Base-by-base conservation (phyloP, 2,797 vertebrate genomes). In the Poecilia picta region DNA sequence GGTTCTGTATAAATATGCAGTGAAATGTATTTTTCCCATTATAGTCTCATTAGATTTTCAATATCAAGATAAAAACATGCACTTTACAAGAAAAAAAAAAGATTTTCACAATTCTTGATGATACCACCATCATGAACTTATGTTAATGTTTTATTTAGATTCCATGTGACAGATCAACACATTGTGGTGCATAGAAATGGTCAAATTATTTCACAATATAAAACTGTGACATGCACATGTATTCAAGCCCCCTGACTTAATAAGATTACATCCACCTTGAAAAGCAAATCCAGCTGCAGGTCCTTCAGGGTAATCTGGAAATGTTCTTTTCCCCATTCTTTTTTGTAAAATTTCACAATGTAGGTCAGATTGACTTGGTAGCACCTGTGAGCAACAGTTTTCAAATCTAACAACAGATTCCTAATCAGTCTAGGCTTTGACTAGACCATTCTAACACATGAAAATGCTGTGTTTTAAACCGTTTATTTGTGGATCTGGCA, bases 1-100 rank as follows among this genome's bases (percentile, higher is more conserved):
- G 78, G 84, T 79, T 83, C 87, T 81, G 73, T 83, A 81, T 88
- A 87, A 91, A 87, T 89, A 93, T 92, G 90, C 83, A 83, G 76
- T 83, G 76, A 81, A 86, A 41, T 90, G 57, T 73, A 59, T 82
- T 88, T 62, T 49, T 8, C 55, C 68, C 23, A 5, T 71, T 8
- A 4, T 85, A 78, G 80, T 88, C 83, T 76, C 76, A 79, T 89
- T 83, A 78, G 46, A 62, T 78, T 78, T 83, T 70, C 49, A 23
- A 10, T 53, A 78, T 84, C 36, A 72, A 81, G 33, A 64, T 85
- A 43, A 83, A 83, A 82, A 68, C 23, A 68, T 36, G 62, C 33
- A 18, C 10, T 36, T 4, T 16, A 59, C 41, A 73, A 82, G 53
- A n/a, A 85, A 47, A 84, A 82, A 83, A n/a, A 45, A 45, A 8